Evolutionary conservation across 1,140 invertebrate genomes (phyloP), one percentile per base, ranked within the genome.

Genomic region (Bombus sylvicola): DNA sequence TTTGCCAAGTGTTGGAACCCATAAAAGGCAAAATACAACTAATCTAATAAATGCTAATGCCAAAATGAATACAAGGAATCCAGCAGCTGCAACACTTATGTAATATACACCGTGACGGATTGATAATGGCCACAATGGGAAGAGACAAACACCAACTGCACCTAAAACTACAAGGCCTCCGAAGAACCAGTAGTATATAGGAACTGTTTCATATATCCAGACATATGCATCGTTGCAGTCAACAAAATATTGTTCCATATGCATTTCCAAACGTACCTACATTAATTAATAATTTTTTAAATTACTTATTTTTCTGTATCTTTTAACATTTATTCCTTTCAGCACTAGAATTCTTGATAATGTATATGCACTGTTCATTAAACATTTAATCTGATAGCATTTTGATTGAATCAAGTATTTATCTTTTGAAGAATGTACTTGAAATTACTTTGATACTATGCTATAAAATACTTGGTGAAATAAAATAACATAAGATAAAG

Each of bases 131-230:
- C 99, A 99, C 73, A 99, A 94, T 28, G 99, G 99, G 95, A 99
- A 99, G 87, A 99, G 96, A 95, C 99, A 99, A 53, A 99, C 97
- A n/a, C 97, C 98, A 92, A 99, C 99, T 72, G 98, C 98, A 64
- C 98, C 99, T 76, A 99, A 95, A 37, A 99, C 98, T 84, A 99
- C 96, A 0, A 99, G 95, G 41, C 97, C 96, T 74, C 99, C 99
- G 92, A 99, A 98, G 87, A 99, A 96, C 97, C 99, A 99, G 93
- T 99, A 99, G 95, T 98, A 98, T 84, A 99, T 97, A 18, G 99
- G 98, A 91, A 99, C 98, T 9, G 99, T 99, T 95, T 99, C 99
- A 95, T 99, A 99, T 82, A 99, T 98, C 99, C 99, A 99, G 28
- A 99, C 99, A 95, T 99, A 99, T 6, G 99, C 98, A 95, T 99